Evolutionary conservation across 2,113 vertebrate species (phyloP), one percentile per base, ranked within the genome.

Genomic region (Apaloderma vittatum): DNA sequence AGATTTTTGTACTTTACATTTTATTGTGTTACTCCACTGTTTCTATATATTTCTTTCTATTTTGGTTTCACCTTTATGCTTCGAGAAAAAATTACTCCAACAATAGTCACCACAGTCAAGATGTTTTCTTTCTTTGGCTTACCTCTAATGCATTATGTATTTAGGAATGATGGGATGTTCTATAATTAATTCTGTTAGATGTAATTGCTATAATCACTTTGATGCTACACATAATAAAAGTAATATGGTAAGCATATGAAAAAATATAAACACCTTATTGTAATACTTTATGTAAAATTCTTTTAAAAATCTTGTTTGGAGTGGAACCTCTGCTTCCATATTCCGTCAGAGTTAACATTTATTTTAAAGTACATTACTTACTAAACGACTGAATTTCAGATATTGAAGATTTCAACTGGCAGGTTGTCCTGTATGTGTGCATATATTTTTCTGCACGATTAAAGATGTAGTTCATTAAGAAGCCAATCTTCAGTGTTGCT

Each of bases 151-250:
- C 97, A 98, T 98, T 98, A 98, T 97, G 98, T 98, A 98, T 98
- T 97, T 96, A 78, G 93, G 92, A 95, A 95, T 98, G 98, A 98
- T 97, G 96, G 97, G 97, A 98, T 98, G 97, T 98, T 98, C 97
- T 97, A 75, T 98, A 98, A 98, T 98, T 98, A 98, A 98, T 98
- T 98, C 98, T 98, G 97, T 98, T 98, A 97, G 98, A 97, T 98
- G 98, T 98, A 98, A 98, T 98, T 98, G 98, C 98, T 97, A 96
- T 98, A 98, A 98, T 98, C 98, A 98, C 98, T 98, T 98, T 96
- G 98, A 98, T 98, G 98, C 97, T 98, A 98, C 97, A 98, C 98
- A 98, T 98, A 98, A 98, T 98, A 98, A 98, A 98, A 97, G 95
- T 98, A 98, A 98, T 98, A 97, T 86, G 97, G 97, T 98, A 98